phyloP scores from a whole-genome alignment of 2,113 vertebrate species.

The Macrotus californicus region DNA sequence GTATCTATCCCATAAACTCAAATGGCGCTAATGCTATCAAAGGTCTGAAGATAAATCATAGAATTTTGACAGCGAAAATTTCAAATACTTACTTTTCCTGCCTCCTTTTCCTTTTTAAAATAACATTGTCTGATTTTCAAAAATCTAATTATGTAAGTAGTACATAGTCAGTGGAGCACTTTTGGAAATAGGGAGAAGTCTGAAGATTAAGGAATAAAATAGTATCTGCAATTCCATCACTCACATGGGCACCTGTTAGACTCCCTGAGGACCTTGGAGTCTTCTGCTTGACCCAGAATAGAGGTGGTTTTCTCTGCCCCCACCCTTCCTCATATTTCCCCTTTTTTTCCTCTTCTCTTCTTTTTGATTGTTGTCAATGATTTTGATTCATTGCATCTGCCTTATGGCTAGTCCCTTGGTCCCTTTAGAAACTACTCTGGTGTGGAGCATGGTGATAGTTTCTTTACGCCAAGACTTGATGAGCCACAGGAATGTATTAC shows the following conservation, averaged over 20 bases:
- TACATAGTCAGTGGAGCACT: not conserved
- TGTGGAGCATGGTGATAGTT: not conserved
- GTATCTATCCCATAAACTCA: not conserved
- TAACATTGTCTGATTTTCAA: not conserved
- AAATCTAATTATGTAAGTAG: conserved; percentile 8
- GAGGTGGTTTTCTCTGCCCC: not conserved
- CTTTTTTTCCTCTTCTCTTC: not conserved
- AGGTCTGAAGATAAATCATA: not conserved
- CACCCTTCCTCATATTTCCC: fast-evolving
- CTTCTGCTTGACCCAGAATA: not conserved
- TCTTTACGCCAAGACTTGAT: conserved; percentile 8
- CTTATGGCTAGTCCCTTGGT: not conserved
- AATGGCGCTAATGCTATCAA: not conserved
- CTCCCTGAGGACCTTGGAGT: not conserved
- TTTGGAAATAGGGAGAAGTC: not conserved
- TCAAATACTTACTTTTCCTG: not conserved
- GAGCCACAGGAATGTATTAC: not conserved
- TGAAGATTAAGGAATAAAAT: not conserved
- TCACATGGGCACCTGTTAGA: not conserved
- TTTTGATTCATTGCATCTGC: not conserved
- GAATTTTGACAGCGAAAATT: not conserved
- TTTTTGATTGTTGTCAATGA: not conserved
- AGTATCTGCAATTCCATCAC: not conserved
- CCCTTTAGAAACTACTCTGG: not conserved
- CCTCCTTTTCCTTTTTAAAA: not conserved